phyloP scores from a whole-genome alignment of 2,113 vertebrate species.

The Genyomyrus donnyi region DNA sequence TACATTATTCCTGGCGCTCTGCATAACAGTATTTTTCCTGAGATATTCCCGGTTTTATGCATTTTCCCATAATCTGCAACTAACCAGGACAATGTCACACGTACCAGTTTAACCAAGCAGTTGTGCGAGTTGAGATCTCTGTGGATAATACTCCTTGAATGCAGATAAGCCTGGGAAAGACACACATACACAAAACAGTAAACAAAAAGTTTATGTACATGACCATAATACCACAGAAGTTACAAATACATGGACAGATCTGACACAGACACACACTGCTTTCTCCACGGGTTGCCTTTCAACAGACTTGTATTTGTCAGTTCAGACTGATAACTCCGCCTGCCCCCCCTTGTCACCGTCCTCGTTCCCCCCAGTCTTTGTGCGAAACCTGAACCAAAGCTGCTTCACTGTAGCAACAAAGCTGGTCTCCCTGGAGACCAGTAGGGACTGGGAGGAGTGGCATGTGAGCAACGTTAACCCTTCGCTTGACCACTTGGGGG shows the following conservation, averaged over 20 bases:
- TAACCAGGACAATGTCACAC: slow-evolving; percentile 32
- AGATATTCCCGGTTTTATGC: background rate
- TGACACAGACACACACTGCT: background rate
- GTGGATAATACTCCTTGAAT: slow-evolving; percentile 88
- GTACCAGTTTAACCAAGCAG: slow-evolving; percentile 89
- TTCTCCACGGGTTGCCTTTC: background rate
- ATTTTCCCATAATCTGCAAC: background rate
- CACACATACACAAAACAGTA: slow-evolving; percentile 8
- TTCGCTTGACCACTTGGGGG: background rate
- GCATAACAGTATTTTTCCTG: background rate
- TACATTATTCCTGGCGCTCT: background rate
- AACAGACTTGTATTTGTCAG: background rate
- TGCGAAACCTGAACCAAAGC: background rate
- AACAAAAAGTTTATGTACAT: background rate
- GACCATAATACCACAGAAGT: background rate
- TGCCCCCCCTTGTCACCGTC: background rate
- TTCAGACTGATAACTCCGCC: background rate
- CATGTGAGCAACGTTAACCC: background rate
- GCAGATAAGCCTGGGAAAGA: slow-evolving; percentile 77
- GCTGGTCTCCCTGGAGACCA: slow-evolving; percentile 19
- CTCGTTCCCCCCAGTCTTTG: background rate
- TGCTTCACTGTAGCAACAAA: background rate
- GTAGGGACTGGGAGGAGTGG: background rate
- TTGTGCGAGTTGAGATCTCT: slow-evolving; percentile 90
- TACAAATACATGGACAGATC: background rate